A percentile compares a stretch with the other conserved stretches of the same genome.
Conservation (phyloP, 1,140 invertebrate genomes). For the Lysiphlebus fabarum region DNA sequence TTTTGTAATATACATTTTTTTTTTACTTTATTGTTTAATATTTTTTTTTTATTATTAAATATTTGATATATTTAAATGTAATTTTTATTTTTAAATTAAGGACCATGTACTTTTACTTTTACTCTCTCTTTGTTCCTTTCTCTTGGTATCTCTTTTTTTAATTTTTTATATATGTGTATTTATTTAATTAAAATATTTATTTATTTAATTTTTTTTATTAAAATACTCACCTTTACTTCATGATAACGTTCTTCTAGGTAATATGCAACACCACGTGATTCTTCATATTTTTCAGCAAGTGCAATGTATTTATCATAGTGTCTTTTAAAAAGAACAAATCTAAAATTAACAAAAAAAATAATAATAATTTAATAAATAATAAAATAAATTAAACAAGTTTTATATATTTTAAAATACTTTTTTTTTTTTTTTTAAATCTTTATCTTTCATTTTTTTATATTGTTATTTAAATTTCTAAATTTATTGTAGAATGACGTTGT, state of each 20-base stretch:
- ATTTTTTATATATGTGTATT: too few species aligned
- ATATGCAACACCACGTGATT: slow-evolving; percentile 61
- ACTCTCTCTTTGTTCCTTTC: too few species aligned
- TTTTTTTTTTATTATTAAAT: too few species aligned
- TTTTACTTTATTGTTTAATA: too few species aligned
- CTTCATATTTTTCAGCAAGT: slow-evolving; percentile 62
- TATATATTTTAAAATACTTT: not conserved
- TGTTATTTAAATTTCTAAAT: not conserved
- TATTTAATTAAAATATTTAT: too few species aligned
- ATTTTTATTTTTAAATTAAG: too few species aligned
- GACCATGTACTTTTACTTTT: too few species aligned
- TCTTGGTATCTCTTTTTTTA: too few species aligned
- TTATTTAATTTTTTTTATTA: not conserved
- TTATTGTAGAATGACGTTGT: not conserved
- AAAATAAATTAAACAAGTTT: not conserved
- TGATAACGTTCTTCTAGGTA: slow-evolving; percentile 67
- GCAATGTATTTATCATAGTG: slow-evolving; percentile 65
- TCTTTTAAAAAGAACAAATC: slow-evolving; percentile 64
- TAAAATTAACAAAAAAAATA: slow-evolving; percentile 36
- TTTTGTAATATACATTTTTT: not conserved
- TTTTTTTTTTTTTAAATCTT: too few species aligned
- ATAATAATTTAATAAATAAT: not conserved
- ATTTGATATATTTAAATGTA: too few species aligned
- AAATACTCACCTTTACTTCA: slow-evolving; percentile 60
- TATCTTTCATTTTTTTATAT: too few species aligned